These are phyloP conservation scores for Lymantria dispar DNA, from an alignment of 2,888 invertebrate species.

Conservation along the genomic window DNA sequence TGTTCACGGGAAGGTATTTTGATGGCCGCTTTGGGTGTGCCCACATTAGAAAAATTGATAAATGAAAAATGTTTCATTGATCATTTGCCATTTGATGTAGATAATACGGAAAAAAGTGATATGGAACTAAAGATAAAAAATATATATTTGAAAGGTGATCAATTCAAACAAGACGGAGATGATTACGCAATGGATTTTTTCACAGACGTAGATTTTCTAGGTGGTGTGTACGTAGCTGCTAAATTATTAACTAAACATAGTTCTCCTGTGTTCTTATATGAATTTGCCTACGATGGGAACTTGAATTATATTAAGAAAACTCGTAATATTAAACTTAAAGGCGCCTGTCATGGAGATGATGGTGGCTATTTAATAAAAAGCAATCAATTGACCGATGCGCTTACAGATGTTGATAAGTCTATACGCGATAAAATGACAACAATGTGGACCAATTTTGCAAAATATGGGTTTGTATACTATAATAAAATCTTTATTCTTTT, in stretches of 20 bases:
- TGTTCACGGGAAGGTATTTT: slow-evolving; percentile 72
- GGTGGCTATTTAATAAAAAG: slow-evolving; percentile 80
- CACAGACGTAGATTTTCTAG: slow-evolving; percentile 72
- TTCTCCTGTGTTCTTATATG: slow-evolving; percentile 80
- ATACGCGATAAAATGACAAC: slow-evolving; percentile 71
- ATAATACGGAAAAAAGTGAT: slow-evolving; percentile 39
- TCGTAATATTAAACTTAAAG: slow-evolving; percentile 63
- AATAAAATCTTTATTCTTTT: too few species aligned
- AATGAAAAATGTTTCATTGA: slow-evolving; percentile 51
- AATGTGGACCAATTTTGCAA: slow-evolving; percentile 86
- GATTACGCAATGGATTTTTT: slow-evolving; percentile 69
- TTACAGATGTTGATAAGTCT: slow-evolving; percentile 50
- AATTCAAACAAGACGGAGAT: slow-evolving; percentile 53
- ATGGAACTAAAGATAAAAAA: slow-evolving; percentile 52
- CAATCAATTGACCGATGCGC: slow-evolving; percentile 36
- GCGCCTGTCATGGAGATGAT: slow-evolving; percentile 84
- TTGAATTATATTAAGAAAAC: slow-evolving; percentile 77
- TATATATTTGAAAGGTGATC: slow-evolving; percentile 69
- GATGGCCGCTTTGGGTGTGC: slow-evolving; percentile 36
- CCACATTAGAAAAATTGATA: slow-evolving; percentile 37
- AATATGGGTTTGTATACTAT: slow-evolving; percentile 70
- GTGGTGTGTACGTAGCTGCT: slow-evolving; percentile 57
- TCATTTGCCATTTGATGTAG: slow-evolving; percentile 54
- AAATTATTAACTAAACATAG: slow-evolving; percentile 54
- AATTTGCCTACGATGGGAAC: slow-evolving; percentile 80